These are phyloP conservation scores for Alviniconcha marisindica DNA, from an alignment of 1,140 invertebrate genomes.

Conservation along the genomic window DNA sequence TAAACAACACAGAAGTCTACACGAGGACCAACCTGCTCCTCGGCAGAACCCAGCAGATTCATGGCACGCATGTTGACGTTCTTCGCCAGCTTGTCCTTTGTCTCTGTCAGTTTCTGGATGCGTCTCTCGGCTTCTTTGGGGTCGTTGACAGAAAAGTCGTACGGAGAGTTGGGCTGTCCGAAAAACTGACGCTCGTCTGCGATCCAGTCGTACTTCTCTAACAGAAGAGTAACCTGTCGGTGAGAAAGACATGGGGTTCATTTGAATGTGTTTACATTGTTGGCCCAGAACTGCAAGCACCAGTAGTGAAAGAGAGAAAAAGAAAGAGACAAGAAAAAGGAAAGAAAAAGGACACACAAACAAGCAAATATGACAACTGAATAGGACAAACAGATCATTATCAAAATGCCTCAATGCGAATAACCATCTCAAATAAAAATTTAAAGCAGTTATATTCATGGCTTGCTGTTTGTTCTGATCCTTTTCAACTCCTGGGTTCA, in stretches of 20 bases:
- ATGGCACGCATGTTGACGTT: slow-evolving; percentile 91
- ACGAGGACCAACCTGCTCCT: slow-evolving; percentile 92
- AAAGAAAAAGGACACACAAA: background rate
- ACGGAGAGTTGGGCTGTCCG: slow-evolving; percentile 81
- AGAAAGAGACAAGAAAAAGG: background rate
- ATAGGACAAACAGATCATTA: no score
- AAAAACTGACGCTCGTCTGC: slow-evolving; percentile 87
- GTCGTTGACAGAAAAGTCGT: slow-evolving; percentile 80
- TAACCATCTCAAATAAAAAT: no score
- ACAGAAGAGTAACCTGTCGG: slow-evolving; percentile 63
- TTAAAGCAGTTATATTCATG: no score
- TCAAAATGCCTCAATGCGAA: no score
- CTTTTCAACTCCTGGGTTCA: no score
- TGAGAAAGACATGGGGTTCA: background rate
- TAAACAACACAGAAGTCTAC: no score
- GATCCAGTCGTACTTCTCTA: slow-evolving; percentile 86
- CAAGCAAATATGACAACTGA: no score
- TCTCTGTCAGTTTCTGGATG: slow-evolving; percentile 81
- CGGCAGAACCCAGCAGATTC: slow-evolving; percentile 89
- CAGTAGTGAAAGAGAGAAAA: background rate
- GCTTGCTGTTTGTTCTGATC: no score
- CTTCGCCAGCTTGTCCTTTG: slow-evolving; percentile 85
- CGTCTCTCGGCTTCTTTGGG: slow-evolving; percentile 80
- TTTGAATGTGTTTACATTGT: no score
- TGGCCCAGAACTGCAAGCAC: background rate